phyloP scores from a whole-genome alignment of 2,888 invertebrate species.

The Autographa pulchrina region DNA sequence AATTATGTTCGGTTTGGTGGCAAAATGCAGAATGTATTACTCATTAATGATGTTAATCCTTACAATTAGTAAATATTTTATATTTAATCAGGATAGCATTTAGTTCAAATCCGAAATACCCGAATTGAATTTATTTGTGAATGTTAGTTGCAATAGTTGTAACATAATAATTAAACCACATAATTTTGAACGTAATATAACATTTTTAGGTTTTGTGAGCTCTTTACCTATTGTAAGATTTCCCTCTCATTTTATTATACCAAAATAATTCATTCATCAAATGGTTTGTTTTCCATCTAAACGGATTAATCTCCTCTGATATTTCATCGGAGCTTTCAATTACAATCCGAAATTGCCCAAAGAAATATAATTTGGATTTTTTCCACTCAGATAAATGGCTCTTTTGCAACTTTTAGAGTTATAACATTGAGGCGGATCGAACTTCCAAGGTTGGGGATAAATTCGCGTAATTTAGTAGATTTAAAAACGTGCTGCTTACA shows the following conservation, averaged over 20 bases:
- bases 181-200: too few species aligned
- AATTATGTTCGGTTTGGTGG: too few species aligned
- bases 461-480: constrained; percentile 53
- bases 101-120: too few species aligned
- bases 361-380: constrained; percentile 71
- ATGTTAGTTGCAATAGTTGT: too few species aligned
- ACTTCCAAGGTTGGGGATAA: constrained; percentile 63
- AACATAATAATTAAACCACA: too few species aligned
- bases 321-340: constrained; percentile 67
- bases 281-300: constrained; percentile 36
- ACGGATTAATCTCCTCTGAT: constrained; percentile 45
- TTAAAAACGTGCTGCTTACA: constrained; percentile 31
- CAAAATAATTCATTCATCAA: constrained; percentile 21
- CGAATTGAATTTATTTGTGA: too few species aligned
- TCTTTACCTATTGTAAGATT: too few species aligned
- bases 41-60: neutral
- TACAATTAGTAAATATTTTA: neutral
- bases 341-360: constrained; percentile 68
- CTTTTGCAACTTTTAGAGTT: constrained; percentile 69
- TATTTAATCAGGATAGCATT: neutral
- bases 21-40: neutral
- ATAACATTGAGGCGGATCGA: constrained; percentile 59
- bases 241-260: neutral
- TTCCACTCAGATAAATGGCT: constrained; percentile 69
- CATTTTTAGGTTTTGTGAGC: too few species aligned